Percentiles rank a stretch among this genome's conserved stretches.
phyloP scores from a whole-genome alignment of 2,888 invertebrate species.

The Cynaeus angustus region DNA sequence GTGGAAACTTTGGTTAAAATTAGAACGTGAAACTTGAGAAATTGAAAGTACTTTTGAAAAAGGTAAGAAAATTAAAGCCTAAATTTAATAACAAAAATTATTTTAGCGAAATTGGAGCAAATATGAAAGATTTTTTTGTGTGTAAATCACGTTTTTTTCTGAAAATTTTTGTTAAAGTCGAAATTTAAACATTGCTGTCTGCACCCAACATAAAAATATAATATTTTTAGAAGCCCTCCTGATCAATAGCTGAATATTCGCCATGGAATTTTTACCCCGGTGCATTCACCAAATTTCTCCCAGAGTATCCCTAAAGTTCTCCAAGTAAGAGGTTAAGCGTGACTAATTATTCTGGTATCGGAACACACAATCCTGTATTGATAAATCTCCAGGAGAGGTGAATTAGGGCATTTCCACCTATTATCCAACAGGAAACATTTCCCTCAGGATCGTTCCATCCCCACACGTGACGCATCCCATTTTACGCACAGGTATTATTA shows the following conservation, averaged over 20 bases:
- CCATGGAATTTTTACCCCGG: background rate
- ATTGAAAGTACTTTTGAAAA: too few relatives aligned
- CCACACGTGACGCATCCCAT: slow-evolving; percentile 22
- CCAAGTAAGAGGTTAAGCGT: slow-evolving; percentile 19
- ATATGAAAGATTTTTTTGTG: too few relatives aligned
- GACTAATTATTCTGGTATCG: slow-evolving; percentile 24
- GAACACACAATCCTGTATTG: slow-evolving; percentile 6
- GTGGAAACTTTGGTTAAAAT: too few relatives aligned
- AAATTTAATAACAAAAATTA: too few relatives aligned
- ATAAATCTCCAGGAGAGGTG: slow-evolving; percentile 16
- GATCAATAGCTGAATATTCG: background rate
- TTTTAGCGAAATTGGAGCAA: too few relatives aligned
- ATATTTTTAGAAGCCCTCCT: too few relatives aligned
- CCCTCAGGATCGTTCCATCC: slow-evolving; percentile 21
- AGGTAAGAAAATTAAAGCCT: too few relatives aligned
- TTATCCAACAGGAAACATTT: slow-evolving; percentile 13
- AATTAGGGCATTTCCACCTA: slow-evolving; percentile 15
- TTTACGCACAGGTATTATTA: slow-evolving; percentile 7
- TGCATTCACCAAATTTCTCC: background rate
- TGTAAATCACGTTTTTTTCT: too few relatives aligned
- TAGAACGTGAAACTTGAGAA: too few relatives aligned
- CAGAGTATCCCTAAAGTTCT: slow-evolving; percentile 24
- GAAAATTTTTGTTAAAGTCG: too few relatives aligned
- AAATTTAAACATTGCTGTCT: too few relatives aligned
- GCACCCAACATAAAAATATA: too few relatives aligned